phyloP scores from a whole-genome alignment of 2,797 vertebrate species.

The Cyprinella venusta region DNA sequence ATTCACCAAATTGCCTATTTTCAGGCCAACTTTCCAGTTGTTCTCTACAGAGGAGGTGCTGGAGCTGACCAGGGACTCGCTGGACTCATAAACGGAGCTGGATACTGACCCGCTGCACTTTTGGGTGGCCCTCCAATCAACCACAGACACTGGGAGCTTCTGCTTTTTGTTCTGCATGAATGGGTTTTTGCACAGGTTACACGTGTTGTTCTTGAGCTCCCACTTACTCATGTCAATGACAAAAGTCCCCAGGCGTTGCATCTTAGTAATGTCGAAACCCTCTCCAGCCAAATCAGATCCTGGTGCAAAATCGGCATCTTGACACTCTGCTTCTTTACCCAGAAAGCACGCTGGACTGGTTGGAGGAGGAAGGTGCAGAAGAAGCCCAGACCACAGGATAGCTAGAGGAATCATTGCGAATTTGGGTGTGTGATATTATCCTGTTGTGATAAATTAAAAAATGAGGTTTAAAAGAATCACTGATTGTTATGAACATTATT shows the following conservation, averaged over 20 bases:
- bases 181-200: constrained; percentile 65
- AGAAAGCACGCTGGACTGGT: constrained; percentile 27
- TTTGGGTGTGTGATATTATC: neutral
- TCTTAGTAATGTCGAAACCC: constrained; percentile 79
- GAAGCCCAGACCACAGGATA: constrained; percentile 23
- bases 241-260: constrained; percentile 70
- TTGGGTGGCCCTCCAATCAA: constrained; percentile 66
- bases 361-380: neutral
- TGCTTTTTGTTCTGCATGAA: constrained; percentile 60
- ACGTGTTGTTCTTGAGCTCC: constrained; percentile 59
- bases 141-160: constrained; percentile 67
- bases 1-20: neutral
- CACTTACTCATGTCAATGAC: constrained; percentile 69
- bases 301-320: constrained; percentile 64
- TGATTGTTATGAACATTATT: neutral
- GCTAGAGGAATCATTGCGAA: constrained; percentile 30
- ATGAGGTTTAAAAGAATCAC: neutral
- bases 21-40: constrained; percentile 65
- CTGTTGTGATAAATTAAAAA: neutral
- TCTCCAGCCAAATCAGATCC: constrained; percentile 79
- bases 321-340: constrained; percentile 65
- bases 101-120: constrained; percentile 59
- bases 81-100: constrained; percentile 63
- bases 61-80: constrained; percentile 63
- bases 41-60: constrained; percentile 61